These are phyloP conservation scores for Antedon mediterranea DNA, from an alignment of 53 echinoderm and acorn worm species.

Conservation along the genomic window DNA sequence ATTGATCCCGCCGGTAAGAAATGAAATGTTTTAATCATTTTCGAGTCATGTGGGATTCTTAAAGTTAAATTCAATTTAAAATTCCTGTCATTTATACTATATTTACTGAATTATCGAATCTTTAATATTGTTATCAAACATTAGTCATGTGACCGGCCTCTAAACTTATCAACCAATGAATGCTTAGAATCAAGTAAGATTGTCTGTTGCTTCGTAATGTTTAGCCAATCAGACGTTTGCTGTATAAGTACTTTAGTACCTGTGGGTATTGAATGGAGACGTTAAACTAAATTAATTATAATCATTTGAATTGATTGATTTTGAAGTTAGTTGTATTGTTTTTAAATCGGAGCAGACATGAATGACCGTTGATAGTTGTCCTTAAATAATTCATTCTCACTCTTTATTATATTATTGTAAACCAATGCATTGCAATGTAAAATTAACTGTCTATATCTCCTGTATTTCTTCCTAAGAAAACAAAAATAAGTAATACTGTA, in stretches of 20 bases:
- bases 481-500: no score
- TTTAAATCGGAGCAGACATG: background rate
- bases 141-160: background rate
- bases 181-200: background rate
- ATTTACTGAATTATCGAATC: background rate
- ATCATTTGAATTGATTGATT: background rate
- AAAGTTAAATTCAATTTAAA: background rate
- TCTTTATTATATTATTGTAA: background rate
- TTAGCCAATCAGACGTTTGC: background rate
- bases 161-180: background rate
- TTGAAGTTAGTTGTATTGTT: background rate
- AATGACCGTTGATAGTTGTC: background rate
- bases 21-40: background rate
- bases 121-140: background rate
- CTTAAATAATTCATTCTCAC: no score
- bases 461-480: no score
- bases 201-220: background rate
- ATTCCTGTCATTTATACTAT: background rate
- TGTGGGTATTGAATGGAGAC: background rate
- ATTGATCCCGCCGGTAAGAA: conserved; percentile 58
- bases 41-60: background rate
- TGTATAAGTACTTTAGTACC: background rate
- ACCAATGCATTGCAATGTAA: no score
- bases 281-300: background rate
- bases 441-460: no score